Conservation (phyloP, 2,113 vertebrate species). For the Galeopterus variegatus region DNA sequence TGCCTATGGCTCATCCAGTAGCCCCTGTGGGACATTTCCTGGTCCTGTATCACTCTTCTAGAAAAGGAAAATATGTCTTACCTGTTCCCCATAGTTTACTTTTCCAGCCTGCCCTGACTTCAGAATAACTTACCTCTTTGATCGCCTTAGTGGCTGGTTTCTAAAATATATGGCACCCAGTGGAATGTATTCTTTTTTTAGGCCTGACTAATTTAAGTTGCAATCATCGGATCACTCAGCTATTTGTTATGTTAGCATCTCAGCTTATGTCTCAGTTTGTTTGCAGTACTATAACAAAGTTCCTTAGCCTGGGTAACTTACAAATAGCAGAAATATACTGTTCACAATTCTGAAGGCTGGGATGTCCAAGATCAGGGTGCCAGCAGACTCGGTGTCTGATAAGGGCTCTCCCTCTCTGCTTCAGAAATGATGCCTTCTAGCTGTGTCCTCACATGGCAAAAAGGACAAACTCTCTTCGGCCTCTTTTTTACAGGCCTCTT, state of each 20-base stretch:
- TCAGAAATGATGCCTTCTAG: background rate
- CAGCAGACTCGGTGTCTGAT: background rate
- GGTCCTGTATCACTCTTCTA: background rate
- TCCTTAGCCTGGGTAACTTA: background rate
- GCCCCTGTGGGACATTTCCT: background rate
- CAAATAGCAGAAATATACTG: background rate
- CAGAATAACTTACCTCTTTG: constrained; percentile 3
- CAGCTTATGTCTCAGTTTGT: background rate
- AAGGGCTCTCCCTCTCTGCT: background rate
- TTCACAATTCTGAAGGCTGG: background rate
- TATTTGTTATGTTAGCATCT: background rate
- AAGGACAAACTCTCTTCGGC: too few species aligned
- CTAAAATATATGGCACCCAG: background rate
- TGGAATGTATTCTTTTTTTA: background rate
- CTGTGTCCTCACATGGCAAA: background rate
- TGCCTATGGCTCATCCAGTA: background rate
- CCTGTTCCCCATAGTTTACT: background rate
- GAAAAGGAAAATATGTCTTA: background rate
- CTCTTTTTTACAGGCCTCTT: background rate
- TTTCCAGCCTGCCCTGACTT: constrained; percentile 30
- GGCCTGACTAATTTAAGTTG: background rate
- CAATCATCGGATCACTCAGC: background rate
- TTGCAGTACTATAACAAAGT: background rate
- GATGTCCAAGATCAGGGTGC: background rate
- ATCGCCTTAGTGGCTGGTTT: background rate